Evolutionary conservation across 2,797 vertebrate species (phyloP), one percentile per base, ranked within the genome.

Genomic region (Acipenser transmontanus): DNA sequence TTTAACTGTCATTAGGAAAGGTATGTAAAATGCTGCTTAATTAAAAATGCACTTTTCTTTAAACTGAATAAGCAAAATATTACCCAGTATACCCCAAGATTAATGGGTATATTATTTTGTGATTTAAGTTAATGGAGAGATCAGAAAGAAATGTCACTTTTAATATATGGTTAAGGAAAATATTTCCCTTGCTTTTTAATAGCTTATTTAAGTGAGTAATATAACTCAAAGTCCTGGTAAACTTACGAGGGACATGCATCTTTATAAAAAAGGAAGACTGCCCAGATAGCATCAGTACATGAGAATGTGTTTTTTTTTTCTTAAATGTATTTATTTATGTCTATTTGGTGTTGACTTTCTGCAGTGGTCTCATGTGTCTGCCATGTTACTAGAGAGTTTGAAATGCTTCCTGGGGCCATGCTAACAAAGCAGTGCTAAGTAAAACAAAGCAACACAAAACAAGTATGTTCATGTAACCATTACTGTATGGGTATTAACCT

Each of bases 61-160:
- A 65, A 66, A 51, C 52, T 49, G 52, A 70, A 66, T 59, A 63
- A 62, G 64, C 64, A 62, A 56, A 63, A 70, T 70, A 34, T 48
- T 59, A 70, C 61, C 59, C 61, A 47, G 68, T 47, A 62, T 50
- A 61, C 59, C 51, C 47, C 59, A 63, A 70, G 69, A 70, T 70
- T 66, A 66, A 70, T 66, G 52, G 61, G 4, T 8, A 9, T 70
- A 66, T 70, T 70, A 70, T 70, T 66, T 66, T 54, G 65, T 63
- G 50, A 66, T 70, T 66, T 4, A 66, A 12, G 52, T 61, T 70
- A 51, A 66, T 63, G 65, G 65, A 48, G 52, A 59, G 69, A 65
- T 66, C 64, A 59, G 64, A 7, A 20, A 47, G 61, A 60, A 66
- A 34, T 47, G 60, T 0, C 10, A 48, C 4, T 50, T 50, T 10